Conservation (phyloP, 2,113 vertebrate genomes). For the Chionodraco myersi region DNA sequence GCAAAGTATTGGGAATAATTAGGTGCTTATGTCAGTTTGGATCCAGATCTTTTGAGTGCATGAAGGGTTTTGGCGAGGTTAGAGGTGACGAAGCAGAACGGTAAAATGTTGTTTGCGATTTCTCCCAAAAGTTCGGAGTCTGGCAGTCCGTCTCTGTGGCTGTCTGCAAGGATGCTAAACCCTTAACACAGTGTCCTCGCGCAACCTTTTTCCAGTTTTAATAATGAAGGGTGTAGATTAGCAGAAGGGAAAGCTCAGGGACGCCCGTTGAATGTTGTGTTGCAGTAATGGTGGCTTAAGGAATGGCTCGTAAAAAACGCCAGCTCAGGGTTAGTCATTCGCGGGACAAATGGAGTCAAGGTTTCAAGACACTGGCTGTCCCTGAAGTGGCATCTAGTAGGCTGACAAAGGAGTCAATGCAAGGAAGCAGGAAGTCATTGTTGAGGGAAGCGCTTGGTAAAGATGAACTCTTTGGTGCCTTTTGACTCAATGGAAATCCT, state of each 20-base stretch:
- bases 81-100: constrained; percentile 49
- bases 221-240: constrained; percentile 41
- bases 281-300: constrained; percentile 3
- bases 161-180: constrained; percentile 18
- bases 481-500: constrained; percentile 26
- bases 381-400: not conserved
- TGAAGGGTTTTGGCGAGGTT: constrained; percentile 19
- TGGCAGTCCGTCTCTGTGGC: constrained; percentile 16
- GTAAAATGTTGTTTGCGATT: constrained; percentile 15
- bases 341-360: not conserved
- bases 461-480: not conserved
- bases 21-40: constrained; percentile 54
- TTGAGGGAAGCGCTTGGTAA: not conserved
- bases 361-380: constrained; percentile 12
- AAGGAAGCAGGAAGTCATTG: too few species aligned
- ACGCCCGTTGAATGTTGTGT: not conserved
- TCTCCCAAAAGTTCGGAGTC: not conserved
- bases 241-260: constrained; percentile 4
- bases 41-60: constrained; percentile 48
- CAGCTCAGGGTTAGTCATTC: constrained; percentile 32
- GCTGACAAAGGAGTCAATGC: not conserved
- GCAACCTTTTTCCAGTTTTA: constrained; percentile 38
- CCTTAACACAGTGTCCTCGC: constrained; percentile 23
- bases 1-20: constrained; percentile 68
- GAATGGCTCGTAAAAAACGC: constrained; percentile 31